phyloP scores from a whole-genome alignment of 2,113 vertebrate species.

The Cairina moschata region DNA sequence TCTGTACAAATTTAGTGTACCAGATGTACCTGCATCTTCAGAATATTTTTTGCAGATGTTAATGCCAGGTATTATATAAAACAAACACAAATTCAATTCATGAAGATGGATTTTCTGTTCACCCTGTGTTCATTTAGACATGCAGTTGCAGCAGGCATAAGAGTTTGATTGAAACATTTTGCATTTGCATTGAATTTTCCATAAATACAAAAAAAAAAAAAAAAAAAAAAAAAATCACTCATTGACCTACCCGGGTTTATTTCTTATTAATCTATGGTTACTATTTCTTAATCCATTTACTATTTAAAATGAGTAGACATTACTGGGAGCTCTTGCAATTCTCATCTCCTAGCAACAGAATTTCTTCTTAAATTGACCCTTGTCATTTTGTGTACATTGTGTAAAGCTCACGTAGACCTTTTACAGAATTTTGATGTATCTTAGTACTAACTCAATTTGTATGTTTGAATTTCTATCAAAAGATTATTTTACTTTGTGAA shows the following conservation, averaged over 20 bases:
- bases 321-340: neutral
- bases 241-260: neutral
- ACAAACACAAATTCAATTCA: neutral
- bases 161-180: neutral
- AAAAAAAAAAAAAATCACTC: neutral
- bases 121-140: neutral
- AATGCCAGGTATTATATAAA: neutral
- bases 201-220: neutral
- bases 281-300: neutral
- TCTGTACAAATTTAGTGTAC: neutral
- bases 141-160: neutral
- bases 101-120: neutral
- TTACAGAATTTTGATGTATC: neutral
- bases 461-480: neutral
- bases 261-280: neutral
- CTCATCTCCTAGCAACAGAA: slow-evolving; percentile 37
- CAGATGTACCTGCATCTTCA: neutral
- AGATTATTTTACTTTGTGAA: neutral
- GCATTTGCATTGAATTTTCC: neutral
- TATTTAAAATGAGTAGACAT: neutral
- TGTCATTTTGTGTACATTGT: neutral
- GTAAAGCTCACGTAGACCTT: neutral
- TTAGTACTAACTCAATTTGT: neutral
- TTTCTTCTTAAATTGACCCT: slow-evolving; percentile 26
- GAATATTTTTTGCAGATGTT: neutral